These are phyloP conservation scores for Serilophus lunatus DNA, from an alignment of 2,113 vertebrate species.

Conservation along the genomic window DNA sequence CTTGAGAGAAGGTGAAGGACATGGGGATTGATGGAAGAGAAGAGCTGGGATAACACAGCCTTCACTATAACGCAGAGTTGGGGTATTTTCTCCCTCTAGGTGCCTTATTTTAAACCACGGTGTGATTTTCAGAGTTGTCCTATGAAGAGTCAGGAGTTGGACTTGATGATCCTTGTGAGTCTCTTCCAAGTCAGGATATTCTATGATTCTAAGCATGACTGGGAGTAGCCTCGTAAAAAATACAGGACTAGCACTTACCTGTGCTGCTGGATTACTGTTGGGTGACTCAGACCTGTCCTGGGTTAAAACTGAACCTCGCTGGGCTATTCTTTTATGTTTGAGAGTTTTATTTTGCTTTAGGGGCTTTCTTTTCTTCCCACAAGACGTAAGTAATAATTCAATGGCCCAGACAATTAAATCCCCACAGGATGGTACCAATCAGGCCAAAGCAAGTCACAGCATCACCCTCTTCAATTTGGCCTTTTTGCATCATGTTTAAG, in stretches of 20 bases:
- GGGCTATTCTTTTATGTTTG: background rate
- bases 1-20: background rate
- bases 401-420: background rate
- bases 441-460: background rate
- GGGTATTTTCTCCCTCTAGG: fast-evolving
- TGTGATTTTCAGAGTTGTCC: background rate
- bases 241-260: background rate
- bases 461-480: background rate
- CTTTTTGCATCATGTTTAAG: background rate
- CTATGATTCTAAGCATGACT: fast-evolving
- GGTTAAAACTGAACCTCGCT: background rate
- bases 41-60: background rate
- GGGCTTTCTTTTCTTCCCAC: background rate
- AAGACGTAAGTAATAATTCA: background rate
- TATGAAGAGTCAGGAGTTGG: background rate
- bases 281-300: background rate
- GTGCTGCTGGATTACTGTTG: background rate
- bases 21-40: background rate
- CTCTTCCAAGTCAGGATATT: background rate
- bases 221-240: background rate
- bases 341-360: background rate
- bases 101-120: background rate
- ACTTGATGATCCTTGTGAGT: fast-evolving
- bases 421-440: background rate
- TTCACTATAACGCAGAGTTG: fast-evolving